Base-by-base conservation (phyloP, 2,113 vertebrate genomes). In the Oceanites oceanicus region DNA sequence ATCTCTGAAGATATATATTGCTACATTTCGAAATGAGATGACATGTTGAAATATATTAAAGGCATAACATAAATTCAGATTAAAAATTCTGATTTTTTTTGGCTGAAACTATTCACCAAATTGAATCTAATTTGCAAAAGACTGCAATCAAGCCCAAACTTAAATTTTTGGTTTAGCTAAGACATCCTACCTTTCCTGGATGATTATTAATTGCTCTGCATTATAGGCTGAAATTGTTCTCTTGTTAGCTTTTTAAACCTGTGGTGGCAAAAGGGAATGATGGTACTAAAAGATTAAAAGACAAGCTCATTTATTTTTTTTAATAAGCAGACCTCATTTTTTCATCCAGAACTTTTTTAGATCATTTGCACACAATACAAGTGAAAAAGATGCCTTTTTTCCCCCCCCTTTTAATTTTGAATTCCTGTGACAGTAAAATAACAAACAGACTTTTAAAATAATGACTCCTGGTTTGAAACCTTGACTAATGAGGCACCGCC, bases 401-500 rank as follows among this genome's bases (percentile, higher is more conserved):
- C 11, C 4, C 8, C 2, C 30, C 6, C 8, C 38, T 30, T 62
- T 90, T 53, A 7, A 15, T 76, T 75, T 27, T 36, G n/a, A 84
- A 55, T 90, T 67, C 88, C 72, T 63, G 10, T 63, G 82, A 72
- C 59, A 47, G 50, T 67, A 15, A 63, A 73, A 58, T 1, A 71
- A 63, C 72, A 88, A 96, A 93, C 45, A 85, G 74, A 50, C 32
- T 90, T 83, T 47, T 34, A 56, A 86, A 88, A 71, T 63, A 92
- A 86, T 36, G 72, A 74, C 59, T 93, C 59, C 36, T 2, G 0
- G 45, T 63, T 92, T 88, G 86, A 88, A 88, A 67, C 55, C 67
- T 34, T 18, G 71, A 15, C 82, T 93, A 90, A 95, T 56, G 95
- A 96, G 88, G n/a, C n/a, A 19, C 72, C 77, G 75, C 49, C 77